These are phyloP conservation scores for Philhelius pedissequus DNA, from an alignment of 2,888 invertebrate species.

Conservation along the genomic window DNA sequence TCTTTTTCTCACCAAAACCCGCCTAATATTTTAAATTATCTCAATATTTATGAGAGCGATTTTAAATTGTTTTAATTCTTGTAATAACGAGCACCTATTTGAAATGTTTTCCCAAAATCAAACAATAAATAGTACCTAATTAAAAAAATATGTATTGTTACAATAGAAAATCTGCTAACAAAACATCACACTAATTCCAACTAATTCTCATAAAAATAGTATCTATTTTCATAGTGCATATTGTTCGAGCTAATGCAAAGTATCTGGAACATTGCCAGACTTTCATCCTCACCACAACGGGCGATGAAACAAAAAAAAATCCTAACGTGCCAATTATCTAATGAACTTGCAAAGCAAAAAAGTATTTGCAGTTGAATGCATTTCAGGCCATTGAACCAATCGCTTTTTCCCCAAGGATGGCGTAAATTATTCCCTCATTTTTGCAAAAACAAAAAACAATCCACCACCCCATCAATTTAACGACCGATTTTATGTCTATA, in stretches of 20 bases:
- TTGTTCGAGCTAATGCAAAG: slow-evolving; percentile 25
- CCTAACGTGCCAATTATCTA: slow-evolving; percentile 54
- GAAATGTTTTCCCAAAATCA: not conserved
- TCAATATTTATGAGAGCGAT: too few relatives aligned
- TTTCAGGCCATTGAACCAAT: slow-evolving; percentile 55
- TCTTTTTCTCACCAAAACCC: too few relatives aligned
- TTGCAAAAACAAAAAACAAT: not conserved
- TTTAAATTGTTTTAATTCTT: not conserved
- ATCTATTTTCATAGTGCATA: not conserved
- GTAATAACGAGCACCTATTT: not conserved
- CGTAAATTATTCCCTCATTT: slow-evolving; percentile 7
- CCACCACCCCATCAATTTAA: not conserved
- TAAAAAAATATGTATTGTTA: too few relatives aligned
- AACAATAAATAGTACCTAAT: not conserved
- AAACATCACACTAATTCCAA: not conserved
- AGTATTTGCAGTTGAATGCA: slow-evolving; percentile 60
- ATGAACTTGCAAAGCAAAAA: slow-evolving; percentile 47
- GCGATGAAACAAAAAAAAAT: not conserved
- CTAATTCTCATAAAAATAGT: not conserved
- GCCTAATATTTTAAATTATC: too few relatives aligned
- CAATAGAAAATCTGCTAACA: not conserved
- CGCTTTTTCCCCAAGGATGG: not conserved
- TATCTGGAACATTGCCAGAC: slow-evolving; percentile 52
- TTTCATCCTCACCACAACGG: slow-evolving; percentile 25
- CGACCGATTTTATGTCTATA: slow-evolving; percentile 18